Base-by-base conservation (phyloP, 2,888 invertebrate genomes). In the Horisme vitalbata region DNA sequence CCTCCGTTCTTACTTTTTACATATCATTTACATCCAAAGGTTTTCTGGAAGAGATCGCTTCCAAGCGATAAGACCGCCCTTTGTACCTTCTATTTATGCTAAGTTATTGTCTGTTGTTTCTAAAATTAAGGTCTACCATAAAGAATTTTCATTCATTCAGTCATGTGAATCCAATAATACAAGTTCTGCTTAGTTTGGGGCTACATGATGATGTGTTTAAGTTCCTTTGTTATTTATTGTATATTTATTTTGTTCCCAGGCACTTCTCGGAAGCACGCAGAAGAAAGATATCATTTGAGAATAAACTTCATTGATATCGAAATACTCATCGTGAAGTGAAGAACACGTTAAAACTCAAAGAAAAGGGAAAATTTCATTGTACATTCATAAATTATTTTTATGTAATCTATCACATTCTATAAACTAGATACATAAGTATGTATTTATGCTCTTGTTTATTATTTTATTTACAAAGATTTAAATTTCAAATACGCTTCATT, bases 201-300 rank as follows among this genome's bases (percentile, higher is more conserved):
- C n/a, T n/a, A n/a, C n/a, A n/a, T n/a, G n/a, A n/a, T n/a, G n/a
- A n/a, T n/a, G n/a, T n/a, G n/a, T n/a, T n/a, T n/a, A n/a, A n/a
- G n/a, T n/a, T n/a, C n/a, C n/a, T n/a, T n/a, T n/a, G n/a, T n/a
- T n/a, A n/a, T n/a, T n/a, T n/a, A n/a, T n/a, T n/a, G n/a, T n/a
- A n/a, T n/a, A n/a, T n/a, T 23, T 41, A 14, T 35, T 62, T 49
- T 65, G 32, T 57, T 82, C 68, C 10, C 86, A 89, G 89, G 89
- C 87, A 51, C 75, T 89, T 11, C 79, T 89, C 28, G 89, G 89
- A 34, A 88, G 79, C 61, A 68, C 81, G 10, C 88, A 85, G 64
- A 89, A 89, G 58, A 73, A 71, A 49, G 89, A 88, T 61, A 88
- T 89, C 48, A 74, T 89, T 14, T 88, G 76, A 77, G 38, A 32